Evolutionary conservation across 2,888 invertebrate species (phyloP).

Genomic region (Mayetiola destructor): DNA sequence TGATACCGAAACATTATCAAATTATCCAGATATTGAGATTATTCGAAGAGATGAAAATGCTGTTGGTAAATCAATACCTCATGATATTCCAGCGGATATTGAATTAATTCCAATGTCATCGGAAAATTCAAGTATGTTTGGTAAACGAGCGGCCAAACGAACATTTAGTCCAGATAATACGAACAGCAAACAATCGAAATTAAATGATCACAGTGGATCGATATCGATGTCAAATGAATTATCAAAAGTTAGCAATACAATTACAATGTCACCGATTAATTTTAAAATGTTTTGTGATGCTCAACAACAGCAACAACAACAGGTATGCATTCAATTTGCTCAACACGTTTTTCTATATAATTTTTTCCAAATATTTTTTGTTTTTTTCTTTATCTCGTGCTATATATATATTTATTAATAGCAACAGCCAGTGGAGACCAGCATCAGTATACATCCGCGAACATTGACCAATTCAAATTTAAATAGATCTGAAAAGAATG

Average conservation of each 20-base stretch:
- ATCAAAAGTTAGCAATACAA: not conserved
- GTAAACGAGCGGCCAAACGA: slow-evolving; percentile 17
- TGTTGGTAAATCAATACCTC: slow-evolving; percentile 14
- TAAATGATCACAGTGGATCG: slow-evolving; percentile 13
- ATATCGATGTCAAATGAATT: not conserved
- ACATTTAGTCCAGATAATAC: slow-evolving; percentile 19
- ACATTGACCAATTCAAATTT: not conserved
- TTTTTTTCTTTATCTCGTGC: not conserved
- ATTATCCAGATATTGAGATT: slow-evolving; percentile 9
- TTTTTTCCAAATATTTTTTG: not conserved
- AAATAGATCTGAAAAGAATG: not conserved
- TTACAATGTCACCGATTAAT: not conserved
- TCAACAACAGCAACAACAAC: not conserved
- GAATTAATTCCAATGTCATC: slow-evolving; percentile 12
- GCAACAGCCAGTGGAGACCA: not conserved
- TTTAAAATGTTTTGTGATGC: not conserved
- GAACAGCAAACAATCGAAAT: slow-evolving; percentile 19
- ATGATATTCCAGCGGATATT: slow-evolving; percentile 15
- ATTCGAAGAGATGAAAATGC: slow-evolving; percentile 9
- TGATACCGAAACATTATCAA: not conserved
- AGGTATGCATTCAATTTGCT: not conserved
- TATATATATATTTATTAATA: no score
- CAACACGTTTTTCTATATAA: no score
- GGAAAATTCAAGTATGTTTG: not conserved
- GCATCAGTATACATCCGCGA: slow-evolving; percentile 1